These are phyloP conservation scores for Rhombomys opimus DNA, from an alignment of 2,113 vertebrate species.

Conservation along the genomic window DNA sequence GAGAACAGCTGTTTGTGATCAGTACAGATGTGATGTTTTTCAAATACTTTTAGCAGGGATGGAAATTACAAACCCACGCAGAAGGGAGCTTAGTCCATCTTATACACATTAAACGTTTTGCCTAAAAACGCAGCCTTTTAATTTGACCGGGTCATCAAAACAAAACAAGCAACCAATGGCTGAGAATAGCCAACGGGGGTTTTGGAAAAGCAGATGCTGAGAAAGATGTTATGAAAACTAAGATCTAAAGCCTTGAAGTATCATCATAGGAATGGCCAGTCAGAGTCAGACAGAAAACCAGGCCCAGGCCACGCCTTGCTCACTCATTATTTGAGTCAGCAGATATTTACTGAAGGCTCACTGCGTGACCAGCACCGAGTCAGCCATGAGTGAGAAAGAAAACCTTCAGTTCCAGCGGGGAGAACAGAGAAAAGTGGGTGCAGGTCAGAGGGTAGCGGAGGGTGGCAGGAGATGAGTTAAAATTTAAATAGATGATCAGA, in stretches of 20 bases:
- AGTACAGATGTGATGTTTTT: background rate
- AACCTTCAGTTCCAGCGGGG: background rate
- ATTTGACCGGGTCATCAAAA: background rate
- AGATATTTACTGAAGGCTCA: background rate
- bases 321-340: background rate
- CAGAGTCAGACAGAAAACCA: background rate
- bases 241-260: background rate
- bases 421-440: background rate
- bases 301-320: background rate
- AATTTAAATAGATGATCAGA: background rate
- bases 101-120: background rate
- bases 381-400: background rate
- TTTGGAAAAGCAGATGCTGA: background rate
- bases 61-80: fast-evolving
- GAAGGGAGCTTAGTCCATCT: background rate
- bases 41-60: background rate
- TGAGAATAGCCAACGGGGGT: background rate
- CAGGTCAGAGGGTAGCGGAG: background rate
- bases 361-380: background rate
- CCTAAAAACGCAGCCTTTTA: background rate
- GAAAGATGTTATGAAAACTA: background rate
- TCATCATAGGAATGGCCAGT: background rate
- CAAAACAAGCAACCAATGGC: background rate
- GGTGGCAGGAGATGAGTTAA: background rate
- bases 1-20: too few species aligned